Evolutionary conservation across 1,140 invertebrate species (phyloP).

Genomic region (Atta colombica): DNA sequence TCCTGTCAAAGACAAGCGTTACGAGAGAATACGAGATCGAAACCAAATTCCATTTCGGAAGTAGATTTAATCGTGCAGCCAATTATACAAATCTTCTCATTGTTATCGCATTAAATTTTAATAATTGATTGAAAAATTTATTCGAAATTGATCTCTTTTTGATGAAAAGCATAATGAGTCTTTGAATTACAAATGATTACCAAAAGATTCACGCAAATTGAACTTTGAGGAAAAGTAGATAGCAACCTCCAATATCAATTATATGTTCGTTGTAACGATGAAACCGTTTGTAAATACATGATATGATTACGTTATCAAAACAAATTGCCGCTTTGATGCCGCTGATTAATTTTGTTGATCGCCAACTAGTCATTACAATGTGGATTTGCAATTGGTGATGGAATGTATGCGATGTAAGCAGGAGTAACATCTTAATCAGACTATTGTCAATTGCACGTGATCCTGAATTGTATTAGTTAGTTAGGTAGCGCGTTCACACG

Average conservation of each 20-base stretch:
- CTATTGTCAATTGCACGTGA: slow-evolving; percentile 27
- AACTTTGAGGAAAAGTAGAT: not conserved
- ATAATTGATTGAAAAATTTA: not conserved
- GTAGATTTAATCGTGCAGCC: slow-evolving; percentile 51
- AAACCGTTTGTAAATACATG: not conserved
- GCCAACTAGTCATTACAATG: slow-evolving; percentile 38
- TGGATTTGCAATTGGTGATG: slow-evolving; percentile 33
- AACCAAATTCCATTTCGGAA: slow-evolving; percentile 57
- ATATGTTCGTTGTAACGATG: not conserved
- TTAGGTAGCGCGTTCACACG: not conserved
- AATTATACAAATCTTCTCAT: slow-evolving; percentile 38
- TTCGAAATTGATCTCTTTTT: not conserved
- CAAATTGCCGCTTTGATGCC: slow-evolving; percentile 34
- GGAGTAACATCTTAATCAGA: slow-evolving; percentile 48
- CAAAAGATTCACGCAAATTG: not conserved
- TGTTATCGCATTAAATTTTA: slow-evolving; percentile 24
- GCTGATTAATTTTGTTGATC: slow-evolving; percentile 56
- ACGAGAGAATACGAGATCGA: slow-evolving; percentile 34
- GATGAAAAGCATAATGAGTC: not conserved
- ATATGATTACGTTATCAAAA: slow-evolving; percentile 20
- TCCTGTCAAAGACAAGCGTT: slow-evolving; percentile 60
- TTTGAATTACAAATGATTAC: not conserved
- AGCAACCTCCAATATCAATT: not conserved
- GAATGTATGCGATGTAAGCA: slow-evolving; percentile 36
- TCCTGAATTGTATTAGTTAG: not conserved